These are phyloP conservation scores for Cherax quadricarinatus DNA, from an alignment of 1,140 invertebrate genomes.

Conservation along the genomic window DNA sequence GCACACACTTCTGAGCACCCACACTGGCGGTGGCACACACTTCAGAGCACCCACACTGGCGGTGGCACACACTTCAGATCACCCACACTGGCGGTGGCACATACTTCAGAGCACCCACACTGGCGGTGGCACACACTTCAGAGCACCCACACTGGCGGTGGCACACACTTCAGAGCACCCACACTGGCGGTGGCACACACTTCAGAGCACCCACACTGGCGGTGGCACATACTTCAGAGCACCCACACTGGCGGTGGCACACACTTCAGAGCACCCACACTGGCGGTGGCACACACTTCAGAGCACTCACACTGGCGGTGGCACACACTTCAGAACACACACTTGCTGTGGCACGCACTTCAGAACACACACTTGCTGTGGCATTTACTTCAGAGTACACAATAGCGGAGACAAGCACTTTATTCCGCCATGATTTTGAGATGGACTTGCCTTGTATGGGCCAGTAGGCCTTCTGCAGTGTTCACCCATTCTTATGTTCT, in stretches of 20 bases:
- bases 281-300: no score
- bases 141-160: background rate
- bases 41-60: background rate
- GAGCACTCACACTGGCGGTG: no score
- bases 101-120: background rate
- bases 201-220: background rate
- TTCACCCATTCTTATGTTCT: no score
- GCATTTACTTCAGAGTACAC: conserved; percentile 3
- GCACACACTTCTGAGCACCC: no score
- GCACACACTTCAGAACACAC: background rate
- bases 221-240: conserved; percentile 4
- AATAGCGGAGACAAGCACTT: background rate
- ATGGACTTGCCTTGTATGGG: no score
- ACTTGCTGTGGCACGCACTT: background rate
- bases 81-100: background rate
- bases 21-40: no score
- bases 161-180: background rate
- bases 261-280: no score
- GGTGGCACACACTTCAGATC: background rate
- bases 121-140: background rate
- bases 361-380: conserved; percentile 6
- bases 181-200: background rate
- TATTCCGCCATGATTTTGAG: no score
- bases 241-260: background rate
- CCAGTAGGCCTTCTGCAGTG: no score